Percentiles rank a stretch among this genome's conserved stretches.
Conservation (phyloP, 53 echinoderm and acorn worm species). For the Hippasteria phrygiana region DNA sequence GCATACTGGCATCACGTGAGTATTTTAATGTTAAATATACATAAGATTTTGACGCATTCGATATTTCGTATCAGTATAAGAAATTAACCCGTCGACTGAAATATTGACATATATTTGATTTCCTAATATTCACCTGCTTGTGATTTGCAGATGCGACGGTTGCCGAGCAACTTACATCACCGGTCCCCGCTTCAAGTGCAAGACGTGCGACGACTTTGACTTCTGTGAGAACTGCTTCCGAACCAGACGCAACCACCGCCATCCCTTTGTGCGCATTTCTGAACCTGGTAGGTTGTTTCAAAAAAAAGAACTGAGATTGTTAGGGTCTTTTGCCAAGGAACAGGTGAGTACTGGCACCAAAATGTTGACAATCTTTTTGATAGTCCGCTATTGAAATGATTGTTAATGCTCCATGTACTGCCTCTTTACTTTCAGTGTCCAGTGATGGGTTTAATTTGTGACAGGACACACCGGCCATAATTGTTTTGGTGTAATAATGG, state of each 20-base stretch:
- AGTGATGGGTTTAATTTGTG: too few relatives aligned
- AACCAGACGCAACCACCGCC: conserved; percentile 81
- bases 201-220: conserved; percentile 92
- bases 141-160: conserved; percentile 85
- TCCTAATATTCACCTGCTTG: neutral
- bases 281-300: conserved; percentile 91
- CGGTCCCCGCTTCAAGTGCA: conserved; percentile 94
- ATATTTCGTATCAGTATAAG: neutral
- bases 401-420: too few relatives aligned
- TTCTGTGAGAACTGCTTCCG: conserved; percentile 97
- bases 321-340: too few relatives aligned
- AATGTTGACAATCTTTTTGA: too few relatives aligned
- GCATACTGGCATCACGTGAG: conserved; percentile 93
- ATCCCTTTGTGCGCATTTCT: conserved; percentile 89
- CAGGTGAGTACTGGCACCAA: too few relatives aligned
- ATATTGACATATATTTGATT: too few relatives aligned
- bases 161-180: conserved; percentile 86
- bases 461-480: too few relatives aligned
- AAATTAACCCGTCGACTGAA: too few relatives aligned
- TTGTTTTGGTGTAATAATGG: too few relatives aligned
- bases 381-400: too few relatives aligned
- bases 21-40: conserved; percentile 3
- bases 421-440: too few relatives aligned
- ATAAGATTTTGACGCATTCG: neutral
- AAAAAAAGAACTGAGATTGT: neutral